A percentile compares a stretch with the other conserved stretches of the same genome.
Conservation (phyloP, 1,140 invertebrate genomes). For the Nomia melanderi region DNA sequence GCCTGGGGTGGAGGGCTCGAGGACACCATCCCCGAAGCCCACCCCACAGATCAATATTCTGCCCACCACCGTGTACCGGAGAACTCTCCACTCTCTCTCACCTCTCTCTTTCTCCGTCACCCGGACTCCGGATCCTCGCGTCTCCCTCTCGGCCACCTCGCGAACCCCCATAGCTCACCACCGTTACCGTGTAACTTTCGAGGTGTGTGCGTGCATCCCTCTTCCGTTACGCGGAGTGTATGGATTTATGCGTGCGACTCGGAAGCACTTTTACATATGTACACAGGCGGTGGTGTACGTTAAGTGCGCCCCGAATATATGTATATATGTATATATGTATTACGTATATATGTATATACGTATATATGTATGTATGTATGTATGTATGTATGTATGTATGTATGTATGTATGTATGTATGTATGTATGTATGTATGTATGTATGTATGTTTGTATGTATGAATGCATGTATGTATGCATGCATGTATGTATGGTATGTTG, state of each 20-base stretch:
- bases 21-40: constrained; percentile 73
- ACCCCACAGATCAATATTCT: constrained; percentile 80
- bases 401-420: too few species aligned
- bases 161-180: constrained; percentile 53
- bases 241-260: constrained; percentile 25
- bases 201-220: constrained; percentile 18
- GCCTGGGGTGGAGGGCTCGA: constrained; percentile 47
- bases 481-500: constrained; percentile 1
- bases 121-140: constrained; percentile 11
- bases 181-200: constrained; percentile 50
- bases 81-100: constrained; percentile 37
- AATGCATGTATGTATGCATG: background rate
- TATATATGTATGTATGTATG: too few species aligned
- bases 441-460: background rate
- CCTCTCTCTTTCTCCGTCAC: constrained; percentile 28
- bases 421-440: too few species aligned
- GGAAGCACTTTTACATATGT: constrained; percentile 12
- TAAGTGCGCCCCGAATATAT: background rate
- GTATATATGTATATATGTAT: too few species aligned
- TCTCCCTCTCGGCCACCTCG: constrained; percentile 30
- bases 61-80: constrained; percentile 67
- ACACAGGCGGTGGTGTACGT: background rate
- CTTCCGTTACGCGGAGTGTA: constrained; percentile 16
- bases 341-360: too few species aligned
- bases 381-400: too few species aligned